phyloP scores from a whole-genome alignment of 2,113 vertebrate species.

The Climacteris rufus region DNA sequence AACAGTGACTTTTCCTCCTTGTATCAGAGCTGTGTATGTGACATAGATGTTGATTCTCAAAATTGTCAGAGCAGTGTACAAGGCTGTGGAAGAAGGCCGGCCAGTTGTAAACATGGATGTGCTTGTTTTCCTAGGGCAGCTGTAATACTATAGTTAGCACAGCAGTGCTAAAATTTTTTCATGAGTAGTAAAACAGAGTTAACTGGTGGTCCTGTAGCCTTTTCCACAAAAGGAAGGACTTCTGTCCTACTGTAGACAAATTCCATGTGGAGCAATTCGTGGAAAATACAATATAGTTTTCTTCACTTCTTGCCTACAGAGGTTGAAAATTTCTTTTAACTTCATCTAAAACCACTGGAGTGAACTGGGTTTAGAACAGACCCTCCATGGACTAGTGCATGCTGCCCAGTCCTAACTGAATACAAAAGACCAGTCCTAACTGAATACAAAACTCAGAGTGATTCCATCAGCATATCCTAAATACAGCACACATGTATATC shows the following conservation, averaged over 20 bases:
- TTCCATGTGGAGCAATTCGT: neutral
- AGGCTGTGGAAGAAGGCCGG: neutral
- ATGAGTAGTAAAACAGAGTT: neutral
- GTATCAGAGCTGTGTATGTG: neutral
- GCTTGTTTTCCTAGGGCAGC: neutral
- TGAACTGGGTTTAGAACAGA: neutral
- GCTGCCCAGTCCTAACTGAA: neutral
- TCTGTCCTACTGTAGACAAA: neutral
- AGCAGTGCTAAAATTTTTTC: neutral
- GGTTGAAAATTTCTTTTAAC: neutral
- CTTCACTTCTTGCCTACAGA: neutral
- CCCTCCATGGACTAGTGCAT: neutral
- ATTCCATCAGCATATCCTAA: neutral
- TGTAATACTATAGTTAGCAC: neutral
- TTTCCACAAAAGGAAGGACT: slow-evolving; percentile 7
- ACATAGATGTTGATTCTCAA: neutral
- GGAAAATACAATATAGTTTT: slow-evolving; percentile 15
- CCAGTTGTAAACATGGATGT: neutral
- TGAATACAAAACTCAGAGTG: neutral
- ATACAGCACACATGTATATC: neutral
- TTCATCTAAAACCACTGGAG: neutral
- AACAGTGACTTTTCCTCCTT: neutral
- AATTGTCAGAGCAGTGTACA: neutral
- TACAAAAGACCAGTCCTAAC: neutral
- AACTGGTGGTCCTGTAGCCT: neutral